A percentile compares a stretch with the other conserved stretches of the same genome.
phyloP scores from a whole-genome alignment of 2,888 invertebrate genomes.

The Watsonalla binaria region DNA sequence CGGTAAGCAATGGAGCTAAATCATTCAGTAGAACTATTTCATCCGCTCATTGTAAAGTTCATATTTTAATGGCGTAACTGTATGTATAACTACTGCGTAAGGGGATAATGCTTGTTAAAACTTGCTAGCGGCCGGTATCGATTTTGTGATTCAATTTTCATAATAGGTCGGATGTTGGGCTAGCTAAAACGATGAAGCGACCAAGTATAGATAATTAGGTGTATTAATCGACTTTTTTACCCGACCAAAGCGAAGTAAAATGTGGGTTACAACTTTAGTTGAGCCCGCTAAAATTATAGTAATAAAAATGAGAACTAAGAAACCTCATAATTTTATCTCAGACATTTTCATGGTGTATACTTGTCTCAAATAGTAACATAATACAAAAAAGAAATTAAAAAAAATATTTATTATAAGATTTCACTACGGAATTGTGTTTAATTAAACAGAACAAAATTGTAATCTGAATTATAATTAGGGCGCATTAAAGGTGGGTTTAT shows the following conservation, averaged over 20 bases:
- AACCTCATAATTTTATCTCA: no score
- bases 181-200: no score
- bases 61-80: conserved; percentile 1
- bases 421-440: not conserved
- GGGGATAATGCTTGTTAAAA: conserved; percentile 28
- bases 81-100: conserved; percentile 3
- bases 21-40: no score
- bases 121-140: conserved; percentile 17
- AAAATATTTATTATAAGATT: not conserved
- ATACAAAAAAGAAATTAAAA: no score
- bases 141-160: conserved; percentile 20
- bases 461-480: not conserved
- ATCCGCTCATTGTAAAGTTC: not conserved
- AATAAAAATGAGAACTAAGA: no score
- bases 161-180: conserved; percentile 7
- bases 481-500: not conserved
- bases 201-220: no score
- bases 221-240: not conserved
- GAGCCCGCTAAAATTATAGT: no score
- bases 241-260: no score
- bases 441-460: not conserved
- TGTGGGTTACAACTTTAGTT: no score
- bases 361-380: no score
- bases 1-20: no score
- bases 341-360: no score